Base-by-base conservation (phyloP, 2,888 invertebrate species). In the Diadromus collaris region DNA sequence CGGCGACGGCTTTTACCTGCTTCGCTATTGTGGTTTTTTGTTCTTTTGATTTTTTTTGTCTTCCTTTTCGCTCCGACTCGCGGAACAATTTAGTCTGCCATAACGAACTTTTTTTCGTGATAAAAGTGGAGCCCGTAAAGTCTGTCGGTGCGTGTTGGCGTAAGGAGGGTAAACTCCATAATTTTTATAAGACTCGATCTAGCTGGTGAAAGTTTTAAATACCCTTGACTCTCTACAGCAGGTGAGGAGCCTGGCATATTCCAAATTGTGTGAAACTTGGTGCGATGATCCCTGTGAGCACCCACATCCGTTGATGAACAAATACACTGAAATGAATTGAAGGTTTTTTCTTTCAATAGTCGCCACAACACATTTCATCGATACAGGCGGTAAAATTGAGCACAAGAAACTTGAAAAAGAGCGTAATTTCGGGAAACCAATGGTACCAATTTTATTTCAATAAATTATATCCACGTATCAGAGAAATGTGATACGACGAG, bases 141-240 rank as follows among this genome's bases (percentile, higher is more conserved):
- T 56, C 27, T 27, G 27, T 27, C 29, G 56, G 56, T 56, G 27
- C 29, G 16, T 27, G n/a, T n/a, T 29, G 6, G 16, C 27, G 56
- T 56, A 56, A 29, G 7, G 29, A n/a, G 27, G 54, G 54, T 24
- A 54, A 56, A 56, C 56, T 27, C 29, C 27, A 56, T 56, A 56
- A 56, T 56, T 56, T 27, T 6, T n/a, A 16, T 7, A 56, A 29
- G 56, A 56, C 56, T 56, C 56, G 56, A 56, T 29, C 27, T 27
- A 56, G 27, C 29, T 6, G 29, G 56, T 29, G 16, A 29, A 29
- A 29, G 27, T 29, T 27, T 56, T 10, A 27, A 24, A 56, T 56
- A 29, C 29, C 27, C 54, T 54, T 54, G 24, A 27, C 29, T 29
- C 56, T 51, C 24, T 13, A 24, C 24, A 24, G 13, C 10, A 24